A percentile compares a stretch with the other conserved stretches of the same genome.
Conservation (phyloP, 2,888 invertebrate genomes). For the Conomelus anceps region DNA sequence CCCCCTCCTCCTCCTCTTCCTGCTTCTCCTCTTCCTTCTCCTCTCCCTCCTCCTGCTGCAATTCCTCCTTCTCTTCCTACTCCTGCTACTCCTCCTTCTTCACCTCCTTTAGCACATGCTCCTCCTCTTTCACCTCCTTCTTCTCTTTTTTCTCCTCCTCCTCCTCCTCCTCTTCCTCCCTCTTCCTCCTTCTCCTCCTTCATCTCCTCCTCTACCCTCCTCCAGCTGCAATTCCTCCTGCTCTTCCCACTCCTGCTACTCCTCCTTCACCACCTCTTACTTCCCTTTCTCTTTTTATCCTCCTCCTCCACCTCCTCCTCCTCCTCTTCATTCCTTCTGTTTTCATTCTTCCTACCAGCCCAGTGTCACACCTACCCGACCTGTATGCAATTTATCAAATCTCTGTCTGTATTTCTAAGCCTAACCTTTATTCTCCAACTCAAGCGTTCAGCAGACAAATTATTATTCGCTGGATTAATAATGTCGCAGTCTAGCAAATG, state of each 20-base stretch:
- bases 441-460: too few species aligned
- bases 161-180: not conserved
- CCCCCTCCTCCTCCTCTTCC: not conserved
- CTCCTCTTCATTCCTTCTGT: conserved; percentile 17
- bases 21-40: conserved; percentile 1
- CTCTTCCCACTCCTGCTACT: not conserved
- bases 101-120: not conserved
- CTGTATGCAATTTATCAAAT: too few species aligned
- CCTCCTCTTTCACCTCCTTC: not conserved
- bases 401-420: too few species aligned
- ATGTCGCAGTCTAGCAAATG: too few species aligned
- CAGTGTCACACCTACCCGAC: too few species aligned
- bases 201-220: not conserved
- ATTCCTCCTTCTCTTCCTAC: not conserved
- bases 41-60: not conserved
- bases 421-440: too few species aligned
- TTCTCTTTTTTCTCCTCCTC: not conserved
- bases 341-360: too few species aligned
- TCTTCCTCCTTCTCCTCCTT: not conserved
- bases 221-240: conserved; percentile 9
- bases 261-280: too few species aligned
- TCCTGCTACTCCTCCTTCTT: conserved; percentile 6
- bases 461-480: too few species aligned
- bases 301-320: not conserved
- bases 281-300: conserved; percentile 6